Evolutionary conservation across 2,113 vertebrate genomes (phyloP), one percentile per base, ranked within the genome.

Genomic region (Antennarius striatus): DNA sequence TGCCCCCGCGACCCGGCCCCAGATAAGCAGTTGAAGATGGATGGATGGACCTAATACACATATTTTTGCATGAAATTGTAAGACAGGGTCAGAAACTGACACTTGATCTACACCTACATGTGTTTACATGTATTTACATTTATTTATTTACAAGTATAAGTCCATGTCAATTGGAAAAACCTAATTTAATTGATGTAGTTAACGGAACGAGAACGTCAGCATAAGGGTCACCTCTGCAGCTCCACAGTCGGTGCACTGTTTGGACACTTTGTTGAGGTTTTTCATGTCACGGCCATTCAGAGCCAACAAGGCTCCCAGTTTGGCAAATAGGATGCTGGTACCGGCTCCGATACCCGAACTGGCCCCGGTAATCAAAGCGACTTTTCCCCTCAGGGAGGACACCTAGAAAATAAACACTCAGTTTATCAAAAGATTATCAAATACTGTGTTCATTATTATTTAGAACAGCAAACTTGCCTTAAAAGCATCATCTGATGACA

Each of bases 261-360:
- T 53, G 36, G 91, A 88, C 0, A 91, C 32, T 66, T 90, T 91
- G 4, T 60, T 16, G 0, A 94, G 91, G 56, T 91, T 93, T 4
- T 93, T 90, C 66, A 90, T 60, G 62, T 94, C 90, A 1, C 94
- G 86, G 4, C 94, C 94, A 66, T 91, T 94, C 1, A 94, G 82
- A 3, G 93, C 92, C 73, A 94, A 63, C 7, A 74, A 50, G 11
- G 90, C 92, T 30, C 94, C 94, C 1, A 94, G 90, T 65, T 80
- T 90, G 29, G 93, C 90, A 65, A 94, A 94, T 40, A 94, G 82
- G 28, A 91, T 11, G 10, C 91, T 89, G 0, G 93, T 87, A 0
- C 91, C 92, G 1, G 93, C 93, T 0, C 93, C 93, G 8, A 94
- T 94, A 1, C 94, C 94, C 0, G 94, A 94, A 73, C 94, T 94